Base-by-base conservation (phyloP, 2,113 vertebrate species). In the Taxidea taxus region DNA sequence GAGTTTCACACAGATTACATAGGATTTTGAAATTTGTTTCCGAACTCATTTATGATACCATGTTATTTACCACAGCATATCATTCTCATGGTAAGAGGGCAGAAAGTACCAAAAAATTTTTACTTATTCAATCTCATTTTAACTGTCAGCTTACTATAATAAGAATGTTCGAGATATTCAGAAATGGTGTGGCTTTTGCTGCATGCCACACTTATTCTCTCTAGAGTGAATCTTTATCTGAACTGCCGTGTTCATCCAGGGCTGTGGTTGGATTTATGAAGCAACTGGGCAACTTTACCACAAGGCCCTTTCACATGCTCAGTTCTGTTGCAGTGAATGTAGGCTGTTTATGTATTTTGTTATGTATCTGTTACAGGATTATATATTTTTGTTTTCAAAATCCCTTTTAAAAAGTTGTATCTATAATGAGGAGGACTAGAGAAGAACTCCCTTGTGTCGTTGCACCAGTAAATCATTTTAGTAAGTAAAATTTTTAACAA, bases 301-400 rank as follows among this genome's bases (percentile, higher is more conserved):
- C 10, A 23, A 56, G 39, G 42, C 16, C 20, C 12, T 90, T 90
- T 23, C 39, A 13, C 39, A 29, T 1, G 25, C 14, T 13, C 10
- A 16, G 20, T 18, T 58, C 2, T 12, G 51, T 7, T n/a, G 31
- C 3, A 11, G 10, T 14, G 21, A 10, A 34, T 2, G 0, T 2
- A 39, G 42, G 29, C 21, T 58, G 29, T 93, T 93, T 25, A 62
- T 75, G 20, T 44, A 27, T 60, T 60, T 60, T 60, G n/a, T n/a
- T n/a, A n/a, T n/a, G n/a, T n/a, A 27, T 60, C 25, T n/a, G 21
- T n/a, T 51, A 29, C 2, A 74, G 34, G 49, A 70, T 42, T 60
- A 37, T 18, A 37, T 12, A 56, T 58, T 21, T 92, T 84, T 93
- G n/a, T 54, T 51, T 91, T 68, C 42, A 75, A 77, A 66, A 68